A percentile compares a stretch with the other conserved stretches of the same genome.
phyloP scores from a whole-genome alignment of 2,797 vertebrate species.

The Microhierax caerulescens region DNA sequence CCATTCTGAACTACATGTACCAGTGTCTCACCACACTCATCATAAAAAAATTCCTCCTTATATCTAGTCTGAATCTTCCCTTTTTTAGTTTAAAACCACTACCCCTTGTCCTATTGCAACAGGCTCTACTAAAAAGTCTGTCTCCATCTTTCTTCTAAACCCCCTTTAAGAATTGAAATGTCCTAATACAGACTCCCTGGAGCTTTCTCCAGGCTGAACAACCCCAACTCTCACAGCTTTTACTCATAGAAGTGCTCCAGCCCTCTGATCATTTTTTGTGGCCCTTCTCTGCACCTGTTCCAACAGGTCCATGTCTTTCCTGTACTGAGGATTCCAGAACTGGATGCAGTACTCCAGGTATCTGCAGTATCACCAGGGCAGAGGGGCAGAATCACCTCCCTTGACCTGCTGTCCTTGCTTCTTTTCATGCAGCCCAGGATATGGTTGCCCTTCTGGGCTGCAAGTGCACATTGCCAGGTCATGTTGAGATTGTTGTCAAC shows the following conservation, averaged over 20 bases:
- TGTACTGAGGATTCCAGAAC: not conserved
- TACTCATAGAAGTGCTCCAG: not conserved
- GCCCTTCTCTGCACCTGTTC: not conserved
- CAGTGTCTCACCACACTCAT: not conserved
- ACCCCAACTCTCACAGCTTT: too few relatives aligned
- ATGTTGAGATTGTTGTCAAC: too few relatives aligned
- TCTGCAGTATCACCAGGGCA: not conserved
- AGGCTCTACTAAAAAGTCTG: too few relatives aligned
- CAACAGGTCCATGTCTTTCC: not conserved
- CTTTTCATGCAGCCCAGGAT: too few relatives aligned
- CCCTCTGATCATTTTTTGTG: not conserved
- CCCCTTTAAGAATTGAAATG: too few relatives aligned
- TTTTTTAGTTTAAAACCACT: not conserved
- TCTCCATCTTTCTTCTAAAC: too few relatives aligned
- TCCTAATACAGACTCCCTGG: too few relatives aligned
- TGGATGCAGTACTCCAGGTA: not conserved
- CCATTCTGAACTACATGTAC: not conserved
- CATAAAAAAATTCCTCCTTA: not conserved
- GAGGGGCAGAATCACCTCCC: not conserved
- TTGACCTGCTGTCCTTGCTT: too few relatives aligned
- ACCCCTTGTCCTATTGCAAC: not conserved
- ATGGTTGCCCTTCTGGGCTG: too few relatives aligned
- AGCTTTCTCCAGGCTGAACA: too few relatives aligned
- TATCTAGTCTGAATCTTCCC: not conserved
- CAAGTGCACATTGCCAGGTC: too few relatives aligned